Evolutionary conservation across 2,113 vertebrate genomes (phyloP), one percentile per base, ranked within the genome.

Genomic region (Harpagus bidentatus): DNA sequence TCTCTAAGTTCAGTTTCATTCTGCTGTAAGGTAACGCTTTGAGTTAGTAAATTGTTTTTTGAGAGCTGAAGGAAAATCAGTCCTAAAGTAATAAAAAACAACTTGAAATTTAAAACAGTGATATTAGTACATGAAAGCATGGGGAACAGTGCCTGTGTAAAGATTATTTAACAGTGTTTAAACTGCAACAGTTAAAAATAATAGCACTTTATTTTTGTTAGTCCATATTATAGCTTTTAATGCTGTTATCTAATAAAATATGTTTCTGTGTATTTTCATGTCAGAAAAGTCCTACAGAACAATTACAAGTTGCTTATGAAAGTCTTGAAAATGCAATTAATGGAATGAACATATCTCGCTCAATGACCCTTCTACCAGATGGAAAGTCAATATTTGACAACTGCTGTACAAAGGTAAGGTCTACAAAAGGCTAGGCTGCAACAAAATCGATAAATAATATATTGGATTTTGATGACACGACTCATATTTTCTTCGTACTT

Each of bases 321-420:
- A 93, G 98, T 83, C 97, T 99, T n/a, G 97, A 98, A 50, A 98
- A 96, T 86, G 97, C 98, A 72, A 97, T 99, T 50, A 73, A 94
- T 74, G 94, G 73, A 93, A 94, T 99, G 74, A 97, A 97, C 50
- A 90, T 83, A 38, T 97, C 71, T 89, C 94, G 67, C 40, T 92
- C 96, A 95, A 78, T 55, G 62, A 91, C 93, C 31, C 32, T 97
- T 70, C 94, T 97, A 62, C 94, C 94, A 58, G 96, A 98, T 90
- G 96, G 88, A 67, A 97, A 97, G 43, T 98, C 96, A 1, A 52
- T 99, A 85, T 97, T 97, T 96, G 99, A 99, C 92, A 97, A 80
- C 90, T 98, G 97, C 56, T 98, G 95, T 81, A 94, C 97, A 93
- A 99, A 98, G 99, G 99, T 99, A 97, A 91, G 90, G 34, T 45